These are phyloP conservation scores for Enteromius afrohamiltoni DNA, from an alignment of 2,797 vertebrate genomes.

Conservation along the genomic window DNA sequence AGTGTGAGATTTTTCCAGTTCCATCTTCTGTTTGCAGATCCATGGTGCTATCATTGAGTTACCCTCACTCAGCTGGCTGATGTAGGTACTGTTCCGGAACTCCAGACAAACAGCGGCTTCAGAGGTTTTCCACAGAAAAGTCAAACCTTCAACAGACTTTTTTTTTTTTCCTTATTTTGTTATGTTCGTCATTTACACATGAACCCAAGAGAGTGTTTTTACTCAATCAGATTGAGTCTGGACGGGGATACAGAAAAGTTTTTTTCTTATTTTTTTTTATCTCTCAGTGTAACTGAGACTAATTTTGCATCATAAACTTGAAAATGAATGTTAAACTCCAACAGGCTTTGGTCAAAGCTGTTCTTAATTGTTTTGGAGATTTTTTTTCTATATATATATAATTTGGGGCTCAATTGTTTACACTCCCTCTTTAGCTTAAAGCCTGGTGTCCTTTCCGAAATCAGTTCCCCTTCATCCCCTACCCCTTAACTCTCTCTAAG, in stretches of 20 bases:
- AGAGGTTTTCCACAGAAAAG: slow-evolving; percentile 85
- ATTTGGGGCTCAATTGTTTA: slow-evolving; percentile 31
- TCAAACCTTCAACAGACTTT: slow-evolving; percentile 85
- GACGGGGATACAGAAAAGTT: slow-evolving; percentile 78
- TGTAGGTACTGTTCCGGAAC: slow-evolving; percentile 84
- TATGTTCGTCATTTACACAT: slow-evolving; percentile 74
- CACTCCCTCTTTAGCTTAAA: slow-evolving; percentile 55
- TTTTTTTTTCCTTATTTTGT: slow-evolving; percentile 66
- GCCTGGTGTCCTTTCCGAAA: slow-evolving; percentile 68
- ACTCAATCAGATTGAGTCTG: slow-evolving; percentile 73
- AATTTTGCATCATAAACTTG: slow-evolving; percentile 84
- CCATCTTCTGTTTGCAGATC: slow-evolving; percentile 85
- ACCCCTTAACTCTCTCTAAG: slow-evolving; percentile 78
- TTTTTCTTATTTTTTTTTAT: slow-evolving; percentile 68
- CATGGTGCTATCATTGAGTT: slow-evolving; percentile 97
- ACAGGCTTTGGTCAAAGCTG: slow-evolving; percentile 68
- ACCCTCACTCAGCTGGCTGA: slow-evolving; percentile 86
- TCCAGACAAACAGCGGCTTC: slow-evolving; percentile 72
- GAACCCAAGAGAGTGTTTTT: slow-evolving; percentile 70
- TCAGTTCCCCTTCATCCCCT: slow-evolving; percentile 74
- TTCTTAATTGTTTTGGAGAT: slow-evolving; percentile 38
- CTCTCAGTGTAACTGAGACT: slow-evolving; percentile 94
- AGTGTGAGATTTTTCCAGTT: slow-evolving; percentile 87
- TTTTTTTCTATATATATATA: slow-evolving; percentile 27
- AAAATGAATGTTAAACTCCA: slow-evolving; percentile 80